phyloP scores from a whole-genome alignment of 2,888 invertebrate species.

The Ophonus ardosiacus region DNA sequence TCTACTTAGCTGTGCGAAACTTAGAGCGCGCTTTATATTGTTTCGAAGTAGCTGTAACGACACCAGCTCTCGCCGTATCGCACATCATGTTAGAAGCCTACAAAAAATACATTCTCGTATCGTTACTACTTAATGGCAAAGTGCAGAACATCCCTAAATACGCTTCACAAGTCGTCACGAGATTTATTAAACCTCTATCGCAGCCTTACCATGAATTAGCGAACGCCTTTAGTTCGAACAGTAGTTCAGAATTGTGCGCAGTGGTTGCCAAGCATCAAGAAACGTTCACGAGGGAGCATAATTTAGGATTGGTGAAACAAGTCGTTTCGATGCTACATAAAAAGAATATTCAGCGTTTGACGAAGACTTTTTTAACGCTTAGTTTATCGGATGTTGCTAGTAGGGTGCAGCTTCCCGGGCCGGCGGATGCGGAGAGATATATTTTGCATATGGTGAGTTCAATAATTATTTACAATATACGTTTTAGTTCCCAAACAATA shows the following conservation, averaged over 20 bases:
- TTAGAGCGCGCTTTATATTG: conserved; percentile 95
- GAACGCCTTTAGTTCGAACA: conserved; percentile 87
- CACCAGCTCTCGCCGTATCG: conserved; percentile 95
- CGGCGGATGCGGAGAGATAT: conserved; percentile 94
- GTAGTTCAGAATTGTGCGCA: conserved; percentile 83
- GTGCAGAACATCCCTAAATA: conserved; percentile 89
- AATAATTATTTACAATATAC: conserved; percentile 37
- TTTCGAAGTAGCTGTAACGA: conserved; percentile 96
- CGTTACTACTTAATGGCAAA: conserved; percentile 94
- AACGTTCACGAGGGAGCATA: conserved; percentile 86
- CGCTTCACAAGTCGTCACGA: conserved; percentile 91
- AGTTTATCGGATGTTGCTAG: conserved; percentile 93
- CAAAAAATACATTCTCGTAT: conserved; percentile 96
- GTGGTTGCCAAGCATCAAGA: conserved; percentile 89
- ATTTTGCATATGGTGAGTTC: conserved; percentile 93
- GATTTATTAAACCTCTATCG: conserved; percentile 91
- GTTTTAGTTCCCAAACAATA: too few species aligned
- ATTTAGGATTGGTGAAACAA: conserved; percentile 89
- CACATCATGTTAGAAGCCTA: conserved; percentile 98
- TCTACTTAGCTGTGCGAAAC: conserved; percentile 95
- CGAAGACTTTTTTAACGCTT: conserved; percentile 94
- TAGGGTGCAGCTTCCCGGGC: conserved; percentile 90
- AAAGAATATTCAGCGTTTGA: conserved; percentile 97
- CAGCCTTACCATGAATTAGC: conserved; percentile 93
- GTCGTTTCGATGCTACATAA: conserved; percentile 94